These are phyloP conservation scores for Sylvietta virens DNA, from an alignment of 2,113 vertebrate species.

Conservation along the genomic window DNA sequence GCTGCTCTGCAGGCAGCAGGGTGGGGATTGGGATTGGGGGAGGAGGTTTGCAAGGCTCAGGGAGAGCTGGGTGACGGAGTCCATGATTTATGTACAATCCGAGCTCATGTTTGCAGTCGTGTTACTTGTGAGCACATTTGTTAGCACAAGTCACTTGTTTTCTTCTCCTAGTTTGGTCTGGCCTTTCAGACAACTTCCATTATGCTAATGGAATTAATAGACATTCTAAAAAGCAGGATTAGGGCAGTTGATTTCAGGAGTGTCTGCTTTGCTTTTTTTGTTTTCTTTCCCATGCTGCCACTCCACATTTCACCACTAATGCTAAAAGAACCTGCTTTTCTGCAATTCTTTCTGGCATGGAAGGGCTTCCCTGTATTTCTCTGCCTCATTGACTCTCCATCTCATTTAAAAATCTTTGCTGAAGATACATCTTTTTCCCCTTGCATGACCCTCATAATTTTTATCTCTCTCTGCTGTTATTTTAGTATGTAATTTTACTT, in stretches of 20 bases:
- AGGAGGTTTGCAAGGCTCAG: neutral
- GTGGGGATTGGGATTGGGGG: neutral
- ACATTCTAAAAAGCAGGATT: neutral
- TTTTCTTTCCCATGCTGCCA: neutral
- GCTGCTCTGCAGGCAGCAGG: too few relatives aligned
- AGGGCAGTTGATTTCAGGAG: neutral
- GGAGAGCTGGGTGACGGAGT: neutral
- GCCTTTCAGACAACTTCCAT: neutral
- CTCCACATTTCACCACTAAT: neutral
- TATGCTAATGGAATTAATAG: constrained; percentile 28
- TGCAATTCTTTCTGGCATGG: neutral
- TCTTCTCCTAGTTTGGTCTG: neutral
- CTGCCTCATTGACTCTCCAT: constrained; percentile 51
- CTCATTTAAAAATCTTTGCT: constrained; percentile 63
- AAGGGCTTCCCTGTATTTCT: constrained; percentile 34
- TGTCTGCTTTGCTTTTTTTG: neutral
- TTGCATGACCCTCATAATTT: constrained; percentile 58
- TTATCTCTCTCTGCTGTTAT: constrained; percentile 50
- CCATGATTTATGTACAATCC: neutral
- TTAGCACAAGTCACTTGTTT: neutral
- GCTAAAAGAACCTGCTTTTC: constrained; percentile 16
- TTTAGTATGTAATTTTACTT: constrained; percentile 54
- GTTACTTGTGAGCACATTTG: neutral
- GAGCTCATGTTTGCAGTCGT: neutral
- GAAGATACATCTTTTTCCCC: constrained; percentile 61